Evolutionary conservation across 35 echinoderm and acorn worm species (phyloP), one percentile per base, ranked within the genome.

Genomic region (Anneissia japonica): DNA sequence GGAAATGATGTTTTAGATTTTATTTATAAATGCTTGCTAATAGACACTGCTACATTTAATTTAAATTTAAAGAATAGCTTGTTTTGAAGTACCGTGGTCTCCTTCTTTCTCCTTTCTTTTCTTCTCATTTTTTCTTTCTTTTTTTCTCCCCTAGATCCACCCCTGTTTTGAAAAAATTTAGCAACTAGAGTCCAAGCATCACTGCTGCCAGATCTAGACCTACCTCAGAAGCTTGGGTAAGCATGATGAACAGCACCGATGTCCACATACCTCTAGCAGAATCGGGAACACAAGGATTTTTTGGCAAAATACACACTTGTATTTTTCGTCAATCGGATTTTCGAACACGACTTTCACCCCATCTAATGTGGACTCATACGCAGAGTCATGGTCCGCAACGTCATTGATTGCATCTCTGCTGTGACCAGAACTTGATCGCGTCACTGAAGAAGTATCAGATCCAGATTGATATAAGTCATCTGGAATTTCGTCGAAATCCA

Each of bases 211-310:
- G 31, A 17, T 77, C 9, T 35, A n/a, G 0, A 74, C 88, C 41
- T 91, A 97, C 95, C 95, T 90, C 11, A 93, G 75, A 36, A 97
- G 83, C 2, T 93, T 85, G 0, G 95, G 82, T 7, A 97, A 41
- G 74, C 95, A 97, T 3, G 91, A 88, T 0, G 95, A 93, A 78
- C 95, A 97, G 36, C 91, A 93, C 14, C 92, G 76, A 55, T 97
- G 95, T 51, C 95, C 95, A 36, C 95, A 97, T 0, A 90, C 87
- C 79, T 93, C 95, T 46, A 97, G 91, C 82, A 93, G 91, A 13
- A 97, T 91, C 14, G 95, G 95, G 37, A 91, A 97, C 10, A 92
- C 36, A 34, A 97, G 75, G 16, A 97, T 85, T 76, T 97, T 91
- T 16, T 83, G 84, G 35, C 95, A 97, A 29, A 88, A 82, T 6